Conservation (phyloP, 2,888 invertebrate species). For the Oscheius sp. region DNA sequence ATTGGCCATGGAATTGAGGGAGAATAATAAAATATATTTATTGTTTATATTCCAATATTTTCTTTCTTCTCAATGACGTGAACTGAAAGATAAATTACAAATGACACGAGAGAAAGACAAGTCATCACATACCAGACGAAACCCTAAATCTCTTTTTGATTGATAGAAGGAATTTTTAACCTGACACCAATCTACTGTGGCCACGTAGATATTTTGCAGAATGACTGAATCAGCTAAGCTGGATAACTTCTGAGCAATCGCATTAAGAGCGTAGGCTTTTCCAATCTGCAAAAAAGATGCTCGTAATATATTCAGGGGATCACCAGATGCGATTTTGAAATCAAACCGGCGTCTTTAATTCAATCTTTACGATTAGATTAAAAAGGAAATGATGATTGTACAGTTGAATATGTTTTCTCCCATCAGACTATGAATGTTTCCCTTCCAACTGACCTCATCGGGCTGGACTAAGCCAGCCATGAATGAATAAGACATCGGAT, state of each 20-base stretch:
- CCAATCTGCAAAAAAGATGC: conserved; percentile 52
- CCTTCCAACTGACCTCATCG: conserved; percentile 59
- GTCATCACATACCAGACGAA: conserved; percentile 64
- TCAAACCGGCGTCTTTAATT: no score
- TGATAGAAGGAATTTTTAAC: conserved; percentile 23
- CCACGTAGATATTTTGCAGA: conserved; percentile 61
- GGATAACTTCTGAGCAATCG: conserved; percentile 58
- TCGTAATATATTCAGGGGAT: neutral
- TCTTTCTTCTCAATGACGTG: conserved; percentile 54
- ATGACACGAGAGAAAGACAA: conserved; percentile 44
- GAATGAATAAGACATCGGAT: conserved; percentile 63
- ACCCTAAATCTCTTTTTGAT: conserved; percentile 40
- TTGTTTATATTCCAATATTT: conserved; percentile 44
- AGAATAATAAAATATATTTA: conserved; percentile 9
- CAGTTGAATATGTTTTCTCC: no score
- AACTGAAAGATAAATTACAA: conserved; percentile 47
- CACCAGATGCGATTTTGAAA: no score
- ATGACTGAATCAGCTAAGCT: conserved; percentile 55
- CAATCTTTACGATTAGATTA: no score
- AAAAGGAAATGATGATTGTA: no score
- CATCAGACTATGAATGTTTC: neutral
- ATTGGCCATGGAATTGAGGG: neutral
- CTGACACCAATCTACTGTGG: conserved; percentile 64
- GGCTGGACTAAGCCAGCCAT: conserved; percentile 60
- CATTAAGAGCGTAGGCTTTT: conserved; percentile 58